Base-by-base conservation (phyloP, 2,888 invertebrate genomes). In the Eupsilia transversa region DNA sequence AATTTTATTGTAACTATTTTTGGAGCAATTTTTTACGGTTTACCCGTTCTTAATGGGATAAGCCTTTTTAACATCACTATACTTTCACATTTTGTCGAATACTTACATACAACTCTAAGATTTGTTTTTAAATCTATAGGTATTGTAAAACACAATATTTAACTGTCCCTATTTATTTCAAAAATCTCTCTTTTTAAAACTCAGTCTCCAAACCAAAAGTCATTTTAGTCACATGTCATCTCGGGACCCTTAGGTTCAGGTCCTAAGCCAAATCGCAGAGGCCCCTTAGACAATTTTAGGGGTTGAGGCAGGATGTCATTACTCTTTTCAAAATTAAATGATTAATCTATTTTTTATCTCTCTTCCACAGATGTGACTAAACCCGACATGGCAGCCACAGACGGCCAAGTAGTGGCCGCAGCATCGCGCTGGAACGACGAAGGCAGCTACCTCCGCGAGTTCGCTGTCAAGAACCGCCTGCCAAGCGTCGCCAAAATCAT, bases 401-500 rank as follows among this genome's bases (percentile, higher is more conserved):
- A 98, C 97, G 98, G 98, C 96, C 98, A 98, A 96, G 98, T 98
- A 93, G 97, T 98, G 94, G 98, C 98, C 94, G 98, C 98, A 92
- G 98, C 98, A 86, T 98, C 98, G 78, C 97, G 98, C 88, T 97
- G 97, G 97, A 97, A 97, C 75, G 98, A 98, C 91, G 98, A 98
- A 90, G 97, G 97, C 73, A 97, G 97, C 88, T 98, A 98, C 92
- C 97, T 98, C 60, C 97, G 97, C 74, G 98, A 98, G 92, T 98
- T 97, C 92, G 97, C 98, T 89, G 96, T 97, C 91, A 98, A 98
- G 92, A 97, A 98, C 90, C 97, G 97, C 74, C 93, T 98, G 78
- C 99, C 99, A 23, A 98, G 97, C 87, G 98, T 99, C 87, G 98
- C 98, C 76, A 99, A 99, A 94, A 98, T 99, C 91, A 98, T 98